Evolutionary conservation across 2,888 invertebrate species (phyloP).

Genomic region (Cephus sareptanus): DNA sequence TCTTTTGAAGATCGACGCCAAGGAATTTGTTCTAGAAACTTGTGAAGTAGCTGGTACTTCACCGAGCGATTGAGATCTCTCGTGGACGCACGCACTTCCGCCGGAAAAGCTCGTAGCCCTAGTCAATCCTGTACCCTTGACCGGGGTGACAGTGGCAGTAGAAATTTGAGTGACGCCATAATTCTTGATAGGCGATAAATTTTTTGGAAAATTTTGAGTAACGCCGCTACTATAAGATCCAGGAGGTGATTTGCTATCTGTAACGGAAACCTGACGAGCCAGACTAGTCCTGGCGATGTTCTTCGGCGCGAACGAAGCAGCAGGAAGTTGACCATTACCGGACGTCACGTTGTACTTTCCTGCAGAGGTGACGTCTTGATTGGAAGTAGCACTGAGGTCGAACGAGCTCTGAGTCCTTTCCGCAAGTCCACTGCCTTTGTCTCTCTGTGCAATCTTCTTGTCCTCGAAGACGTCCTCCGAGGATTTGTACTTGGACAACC

Average conservation of each 20-base stretch:
- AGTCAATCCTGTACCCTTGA: conserved; percentile 32
- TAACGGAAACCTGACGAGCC: background rate
- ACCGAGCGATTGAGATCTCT: conserved; percentile 68
- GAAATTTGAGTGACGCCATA: background rate
- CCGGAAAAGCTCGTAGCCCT: conserved; percentile 66
- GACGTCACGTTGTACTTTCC: background rate
- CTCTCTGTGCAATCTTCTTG: conserved; percentile 34
- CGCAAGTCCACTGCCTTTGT: conserved; percentile 35
- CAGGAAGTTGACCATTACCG: conserved; percentile 21
- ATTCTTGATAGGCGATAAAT: background rate
- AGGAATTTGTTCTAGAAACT: conserved; percentile 53
- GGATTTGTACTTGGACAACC: conserved; percentile 62
- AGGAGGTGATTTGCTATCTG: background rate
- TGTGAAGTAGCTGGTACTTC: conserved; percentile 58
- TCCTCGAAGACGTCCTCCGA: conserved; percentile 60
- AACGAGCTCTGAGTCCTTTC: conserved; percentile 56
- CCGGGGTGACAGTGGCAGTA: background rate
- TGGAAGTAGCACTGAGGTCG: conserved; percentile 35
- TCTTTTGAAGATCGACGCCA: conserved; percentile 53
- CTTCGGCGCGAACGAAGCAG: conserved; percentile 18
- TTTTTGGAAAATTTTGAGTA: background rate
- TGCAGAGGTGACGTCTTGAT: conserved; percentile 29
- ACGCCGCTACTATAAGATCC: background rate
- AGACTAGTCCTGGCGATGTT: background rate
- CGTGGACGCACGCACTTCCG: conserved; percentile 56